Percentiles rank a stretch among this genome's conserved stretches.
Conservation (phyloP, 2,797 vertebrate species). For the Buphagus erythrorhynchus region DNA sequence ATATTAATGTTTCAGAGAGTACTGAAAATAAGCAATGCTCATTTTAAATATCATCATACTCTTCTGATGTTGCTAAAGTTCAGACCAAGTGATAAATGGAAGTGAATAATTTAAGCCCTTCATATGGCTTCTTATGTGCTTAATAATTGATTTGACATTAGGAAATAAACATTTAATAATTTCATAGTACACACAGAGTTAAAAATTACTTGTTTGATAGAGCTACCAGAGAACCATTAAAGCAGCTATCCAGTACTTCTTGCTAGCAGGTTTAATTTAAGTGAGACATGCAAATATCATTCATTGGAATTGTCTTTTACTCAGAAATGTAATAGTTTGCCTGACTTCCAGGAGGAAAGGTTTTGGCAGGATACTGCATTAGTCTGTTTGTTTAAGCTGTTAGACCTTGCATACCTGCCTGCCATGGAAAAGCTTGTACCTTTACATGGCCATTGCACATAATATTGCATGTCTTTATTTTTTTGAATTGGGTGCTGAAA, state of each 20-base stretch:
- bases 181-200: neutral
- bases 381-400: neutral
- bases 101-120: neutral
- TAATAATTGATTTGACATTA: neutral
- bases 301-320: neutral
- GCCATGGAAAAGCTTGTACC: neutral
- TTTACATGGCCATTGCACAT: neutral
- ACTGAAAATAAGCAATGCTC: neutral
- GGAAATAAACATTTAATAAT: neutral
- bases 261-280: neutral
- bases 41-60: neutral
- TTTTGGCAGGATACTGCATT: neutral
- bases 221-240: neutral
- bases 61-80: neutral
- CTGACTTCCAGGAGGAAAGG: neutral
- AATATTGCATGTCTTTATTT: neutral
- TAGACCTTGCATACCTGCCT: neutral
- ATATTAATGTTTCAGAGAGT: neutral
- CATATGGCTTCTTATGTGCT: neutral
- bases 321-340: neutral
- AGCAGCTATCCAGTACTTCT: neutral
- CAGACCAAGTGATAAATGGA: neutral
- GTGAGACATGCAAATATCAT: neutral
- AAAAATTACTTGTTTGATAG: neutral
- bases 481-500: neutral